Base-by-base conservation (phyloP, 2,888 invertebrate species). In the Phyto melanocephala region DNA sequence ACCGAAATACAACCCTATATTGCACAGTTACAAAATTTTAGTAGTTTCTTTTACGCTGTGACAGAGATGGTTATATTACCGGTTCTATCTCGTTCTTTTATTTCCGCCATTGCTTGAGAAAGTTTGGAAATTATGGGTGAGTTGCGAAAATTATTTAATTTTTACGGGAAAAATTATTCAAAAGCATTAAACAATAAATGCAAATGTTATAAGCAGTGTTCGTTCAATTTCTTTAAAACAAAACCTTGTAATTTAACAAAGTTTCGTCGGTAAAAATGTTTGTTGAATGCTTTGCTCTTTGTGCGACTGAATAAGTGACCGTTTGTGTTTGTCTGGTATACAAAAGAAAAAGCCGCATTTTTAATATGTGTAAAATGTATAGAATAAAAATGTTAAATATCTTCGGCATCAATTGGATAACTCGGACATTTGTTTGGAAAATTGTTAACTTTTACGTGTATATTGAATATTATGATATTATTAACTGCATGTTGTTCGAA, bases 71-170 rank as follows among this genome's bases (percentile, higher is more conserved):
- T 40, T 74, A 75, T n/a, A 72, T 77, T 75, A 75, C 65, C 71
- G 62, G 60, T 85, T 83, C 80, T 85, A 84, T 85, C 85, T 90
- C 90, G 87, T 89, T 90, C 90, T 90, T 90, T 90, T 90, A 90
- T 90, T 90, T 91, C 91, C 90, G 90, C 90, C 90, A 89, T 90
- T 89, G 90, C 89, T 87, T 88, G 89, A 89, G 89, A 89, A 87
- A 90, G 89, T 89, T 89, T 87, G 87, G 87, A 86, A 90, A 90
- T 89, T 87, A 90, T 90, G 90, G 90, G 90, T 90, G 87, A 90
- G 90, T 88, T 85, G 47, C 67, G 68, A 81, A 81, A 62, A 74
- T 60, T 70, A 75, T 75, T 79, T 67, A 77, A 82, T 50, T 71
- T 71, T 13, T 42, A 52, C 60, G 37, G 40, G 15, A 71, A 79